Evolutionary conservation across 2,113 vertebrate genomes (phyloP).

Genomic region (Pseudorhombus dupliciocellatus): DNA sequence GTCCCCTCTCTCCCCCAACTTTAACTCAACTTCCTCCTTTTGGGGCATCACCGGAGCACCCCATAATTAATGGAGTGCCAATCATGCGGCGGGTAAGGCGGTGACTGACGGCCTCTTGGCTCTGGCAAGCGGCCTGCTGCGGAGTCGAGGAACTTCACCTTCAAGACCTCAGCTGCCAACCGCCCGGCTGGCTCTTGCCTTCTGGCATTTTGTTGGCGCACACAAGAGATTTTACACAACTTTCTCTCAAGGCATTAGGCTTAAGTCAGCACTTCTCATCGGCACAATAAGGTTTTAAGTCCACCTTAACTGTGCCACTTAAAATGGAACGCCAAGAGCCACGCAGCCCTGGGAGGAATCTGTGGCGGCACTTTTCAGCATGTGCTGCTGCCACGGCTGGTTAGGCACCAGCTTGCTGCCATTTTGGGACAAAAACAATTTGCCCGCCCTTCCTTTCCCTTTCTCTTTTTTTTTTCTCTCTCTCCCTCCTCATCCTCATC

Average conservation of each 20-base stretch:
- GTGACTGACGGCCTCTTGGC: conserved; percentile 71
- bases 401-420: conserved; percentile 54
- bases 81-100: conserved; percentile 62
- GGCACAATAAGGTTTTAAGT: conserved; percentile 37
- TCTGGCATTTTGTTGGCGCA: conserved; percentile 17
- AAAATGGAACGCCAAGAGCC: conserved; percentile 28
- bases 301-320: conserved; percentile 48
- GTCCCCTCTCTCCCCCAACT: conserved; percentile 59
- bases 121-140: conserved; percentile 19
- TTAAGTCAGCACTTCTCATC: conserved; percentile 50
- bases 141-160: conserved; percentile 57
- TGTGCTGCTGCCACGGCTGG: conserved; percentile 60
- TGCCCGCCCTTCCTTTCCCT: conserved; percentile 12
- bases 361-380: conserved; percentile 48
- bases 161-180: conserved; percentile 42
- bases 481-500: conserved; percentile 9
- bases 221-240: conserved; percentile 12
- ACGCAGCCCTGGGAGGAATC: conserved; percentile 34
- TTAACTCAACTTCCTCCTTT: conserved; percentile 77
- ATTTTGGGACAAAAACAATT: conserved; percentile 55
- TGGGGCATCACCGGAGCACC: conserved; percentile 42
- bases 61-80: conserved; percentile 77
- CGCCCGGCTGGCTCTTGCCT: conserved; percentile 10
- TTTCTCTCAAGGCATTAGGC: neutral
- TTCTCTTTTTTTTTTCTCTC: neutral